phyloP scores from a whole-genome alignment of 2,888 invertebrate species.

The Gerris lacustris region DNA sequence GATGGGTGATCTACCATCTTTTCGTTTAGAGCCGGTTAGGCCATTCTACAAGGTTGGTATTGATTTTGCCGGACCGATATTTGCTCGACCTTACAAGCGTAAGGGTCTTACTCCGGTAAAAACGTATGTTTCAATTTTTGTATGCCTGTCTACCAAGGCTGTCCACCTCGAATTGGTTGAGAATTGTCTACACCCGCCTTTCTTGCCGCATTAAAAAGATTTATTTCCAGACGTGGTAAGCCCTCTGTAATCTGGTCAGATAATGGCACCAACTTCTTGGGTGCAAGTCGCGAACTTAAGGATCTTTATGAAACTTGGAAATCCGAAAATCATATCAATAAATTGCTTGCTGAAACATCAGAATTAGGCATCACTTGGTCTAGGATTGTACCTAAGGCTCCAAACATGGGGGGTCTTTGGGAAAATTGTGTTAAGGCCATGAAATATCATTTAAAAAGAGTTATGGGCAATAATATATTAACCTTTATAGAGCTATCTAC shows the following conservation, averaged over 20 bases:
- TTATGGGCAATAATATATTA: slow-evolving; percentile 11
- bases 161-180: slow-evolving; percentile 11
- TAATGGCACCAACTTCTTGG: too few relatives aligned
- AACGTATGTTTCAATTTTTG: slow-evolving; percentile 27
- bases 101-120: slow-evolving; percentile 21
- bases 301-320: too few relatives aligned
- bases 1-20: slow-evolving; percentile 32
- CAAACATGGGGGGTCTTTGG: slow-evolving; percentile 22
- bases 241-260: too few relatives aligned
- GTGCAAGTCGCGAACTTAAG: slow-evolving; percentile 6
- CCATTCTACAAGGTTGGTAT: slow-evolving; percentile 30
- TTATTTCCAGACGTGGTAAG: too few relatives aligned
- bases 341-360: too few relatives aligned
- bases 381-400: slow-evolving; percentile 23
- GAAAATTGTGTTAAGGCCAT: slow-evolving; percentile 19
- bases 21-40: slow-evolving; percentile 26
- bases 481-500: slow-evolving; percentile 18
- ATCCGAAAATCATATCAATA: too few relatives aligned
- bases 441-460: slow-evolving; percentile 19
- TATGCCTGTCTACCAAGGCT: slow-evolving; percentile 31
- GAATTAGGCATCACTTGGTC: slow-evolving; percentile 25
- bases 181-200: too few relatives aligned
- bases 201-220: too few relatives aligned
- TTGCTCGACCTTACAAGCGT: slow-evolving; percentile 24
- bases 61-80: slow-evolving; percentile 31